These are phyloP conservation scores for Macropus fuliginosus DNA, from an alignment of 2,797 vertebrate genomes.

Conservation along the genomic window DNA sequence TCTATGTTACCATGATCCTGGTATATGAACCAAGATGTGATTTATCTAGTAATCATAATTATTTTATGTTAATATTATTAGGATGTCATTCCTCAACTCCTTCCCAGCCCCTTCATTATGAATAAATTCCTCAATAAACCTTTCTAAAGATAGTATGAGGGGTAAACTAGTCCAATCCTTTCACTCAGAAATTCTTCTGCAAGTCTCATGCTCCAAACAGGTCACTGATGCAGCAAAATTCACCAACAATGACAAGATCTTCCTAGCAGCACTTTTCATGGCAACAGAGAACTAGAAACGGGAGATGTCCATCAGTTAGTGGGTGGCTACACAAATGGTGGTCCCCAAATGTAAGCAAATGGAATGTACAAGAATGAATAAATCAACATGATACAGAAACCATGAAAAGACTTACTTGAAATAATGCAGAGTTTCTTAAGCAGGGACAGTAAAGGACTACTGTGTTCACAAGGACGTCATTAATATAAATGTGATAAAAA, in stretches of 20 bases:
- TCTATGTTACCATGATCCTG: neutral
- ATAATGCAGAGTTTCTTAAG: neutral
- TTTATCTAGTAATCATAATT: neutral
- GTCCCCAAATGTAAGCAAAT: neutral
- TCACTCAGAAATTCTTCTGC: neutral
- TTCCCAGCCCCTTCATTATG: neutral
- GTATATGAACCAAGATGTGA: neutral
- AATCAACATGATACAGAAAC: neutral
- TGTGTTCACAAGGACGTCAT: neutral
- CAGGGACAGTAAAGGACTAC: neutral
- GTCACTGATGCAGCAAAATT: neutral
- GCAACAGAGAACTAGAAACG: neutral
- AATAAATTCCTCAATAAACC: neutral
- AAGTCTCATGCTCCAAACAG: neutral
- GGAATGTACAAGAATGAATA: neutral
- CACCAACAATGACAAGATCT: neutral
- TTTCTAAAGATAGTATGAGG: neutral
- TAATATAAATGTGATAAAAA: neutral
- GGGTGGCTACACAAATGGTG: neutral
- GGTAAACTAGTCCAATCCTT: neutral
- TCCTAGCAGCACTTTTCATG: neutral
- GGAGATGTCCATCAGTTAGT: too few species aligned
- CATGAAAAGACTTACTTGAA: neutral
- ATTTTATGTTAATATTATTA: neutral
- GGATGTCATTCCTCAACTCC: neutral